Evolutionary conservation across 2,113 vertebrate genomes (phyloP).

Genomic region (Amphiprion ocellaris): DNA sequence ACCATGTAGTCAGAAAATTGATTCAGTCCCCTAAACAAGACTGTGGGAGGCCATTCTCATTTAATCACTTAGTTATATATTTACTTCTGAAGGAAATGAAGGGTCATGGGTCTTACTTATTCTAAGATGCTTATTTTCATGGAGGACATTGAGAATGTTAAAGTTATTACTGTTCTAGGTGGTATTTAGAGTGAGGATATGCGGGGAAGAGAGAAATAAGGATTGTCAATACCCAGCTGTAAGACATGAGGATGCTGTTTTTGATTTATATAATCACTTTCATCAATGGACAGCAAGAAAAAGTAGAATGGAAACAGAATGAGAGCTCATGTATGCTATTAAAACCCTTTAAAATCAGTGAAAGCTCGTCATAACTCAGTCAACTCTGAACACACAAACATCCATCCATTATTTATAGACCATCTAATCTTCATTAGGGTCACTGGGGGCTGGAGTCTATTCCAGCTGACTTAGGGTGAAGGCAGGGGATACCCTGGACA

Average conservation of each 20-base stretch:
- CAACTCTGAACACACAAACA: too few relatives aligned
- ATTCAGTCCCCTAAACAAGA: constrained; percentile 60
- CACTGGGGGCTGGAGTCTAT: too few relatives aligned
- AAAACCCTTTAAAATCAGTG: background rate
- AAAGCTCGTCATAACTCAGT: too few relatives aligned
- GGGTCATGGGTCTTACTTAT: background rate
- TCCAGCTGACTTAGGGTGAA: too few relatives aligned
- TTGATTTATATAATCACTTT: background rate
- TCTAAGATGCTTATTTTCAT: background rate
- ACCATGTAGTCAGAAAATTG: constrained; percentile 75
- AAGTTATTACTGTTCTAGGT: background rate
- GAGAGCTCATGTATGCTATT: background rate
- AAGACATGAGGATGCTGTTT: background rate
- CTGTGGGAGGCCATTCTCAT: constrained; percentile 39
- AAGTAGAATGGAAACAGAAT: background rate
- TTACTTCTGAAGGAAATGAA: background rate
- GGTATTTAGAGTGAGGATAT: background rate
- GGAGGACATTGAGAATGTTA: background rate
- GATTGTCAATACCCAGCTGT: background rate
- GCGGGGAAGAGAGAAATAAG: background rate
- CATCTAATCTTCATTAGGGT: too few relatives aligned
- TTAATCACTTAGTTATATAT: constrained; percentile 43
- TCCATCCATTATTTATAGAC: too few relatives aligned
- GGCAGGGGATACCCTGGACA: too few relatives aligned
- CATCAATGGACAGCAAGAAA: background rate